Base-by-base conservation (phyloP, 2,797 vertebrate species). In the Neopelma chrysocephalum region DNA sequence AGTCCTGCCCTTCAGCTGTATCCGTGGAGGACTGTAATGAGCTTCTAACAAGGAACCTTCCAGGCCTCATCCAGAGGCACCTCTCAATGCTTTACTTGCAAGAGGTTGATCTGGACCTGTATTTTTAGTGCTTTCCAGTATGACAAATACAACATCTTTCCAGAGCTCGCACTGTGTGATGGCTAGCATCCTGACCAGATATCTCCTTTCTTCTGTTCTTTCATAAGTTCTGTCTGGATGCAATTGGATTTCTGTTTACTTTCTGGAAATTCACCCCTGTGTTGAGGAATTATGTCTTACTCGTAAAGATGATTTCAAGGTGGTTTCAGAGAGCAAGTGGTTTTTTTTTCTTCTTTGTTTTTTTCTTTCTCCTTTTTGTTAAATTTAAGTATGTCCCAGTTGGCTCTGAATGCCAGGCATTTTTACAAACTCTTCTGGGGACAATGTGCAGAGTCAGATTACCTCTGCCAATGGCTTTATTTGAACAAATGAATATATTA, bases 61-160 rank as follows among this genome's bases (percentile, higher is more conserved):
- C 6, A 60, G 58, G 42, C 36, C 47, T 89, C 27, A 22, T 50
- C 54, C 51, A 62, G 76, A 56, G 31, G 53, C 12, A 68, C 26
- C 31, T 88, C 70, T 81, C 10, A 10, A 0, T 83, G 76, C n/a
- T 87, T 62, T 76, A 42, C 80, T 43, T 32, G 70, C 5, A 27
- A 27, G 38, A 82, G 40, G 17, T 26, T 90, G 45, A 29, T 62
- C 70, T 61, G 32, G 34, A 70, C 21, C 42, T 81, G 22, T 80
- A 82, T 89, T 90, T 91, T 82, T 91, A 84, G 82, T n/a, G 34
- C 60, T 94, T 88, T 78, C 43, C 43, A 80, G 64, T 77, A 53
- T 77, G 69, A 82, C 48, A 80, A 90, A 73, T 45, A 16, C 7
- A 34, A 66, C 40, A 42, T 64, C 62, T 45, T 79, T 82, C 88